phyloP scores from a whole-genome alignment of 2,797 vertebrate species.

The Silurus aristotelis region DNA sequence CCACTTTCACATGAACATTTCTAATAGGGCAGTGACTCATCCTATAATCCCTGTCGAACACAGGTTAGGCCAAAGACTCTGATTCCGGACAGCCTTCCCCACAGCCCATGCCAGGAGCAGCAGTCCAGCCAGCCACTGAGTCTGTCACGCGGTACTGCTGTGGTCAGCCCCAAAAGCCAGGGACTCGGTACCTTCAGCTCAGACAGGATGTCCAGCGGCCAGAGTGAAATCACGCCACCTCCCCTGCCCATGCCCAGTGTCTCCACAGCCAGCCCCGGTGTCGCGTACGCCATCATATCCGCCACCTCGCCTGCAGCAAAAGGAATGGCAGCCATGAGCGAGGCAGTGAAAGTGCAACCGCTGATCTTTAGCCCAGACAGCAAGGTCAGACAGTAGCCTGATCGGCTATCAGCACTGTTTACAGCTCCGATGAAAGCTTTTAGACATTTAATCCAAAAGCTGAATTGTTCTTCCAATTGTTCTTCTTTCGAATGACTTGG shows the following conservation, averaged over 20 bases:
- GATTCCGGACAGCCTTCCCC: constrained; percentile 95
- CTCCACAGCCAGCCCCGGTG: constrained; percentile 79
- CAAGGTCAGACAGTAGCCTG: constrained; percentile 71
- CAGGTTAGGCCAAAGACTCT: constrained; percentile 99
- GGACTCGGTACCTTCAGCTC: constrained; percentile 90
- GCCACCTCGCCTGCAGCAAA: constrained; percentile 79
- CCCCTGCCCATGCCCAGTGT: constrained; percentile 62
- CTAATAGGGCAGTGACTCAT: neutral
- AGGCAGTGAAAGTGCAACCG: constrained; percentile 86
- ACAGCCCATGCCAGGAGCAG: constrained; percentile 84
- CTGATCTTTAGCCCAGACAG: constrained; percentile 84
- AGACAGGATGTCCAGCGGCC: constrained; percentile 72
- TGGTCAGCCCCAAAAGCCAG: constrained; percentile 74
- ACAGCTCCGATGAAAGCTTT: neutral
- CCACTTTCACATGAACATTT: neutral
- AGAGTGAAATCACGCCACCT: constrained; percentile 68
- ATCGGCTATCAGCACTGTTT: neutral
- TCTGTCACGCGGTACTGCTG: constrained; percentile 79
- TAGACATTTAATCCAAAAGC: constrained; percentile 1
- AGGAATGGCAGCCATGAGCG: constrained; percentile 77
- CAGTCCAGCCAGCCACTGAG: constrained; percentile 80
- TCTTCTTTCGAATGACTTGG: neutral
- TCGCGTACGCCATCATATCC: constrained; percentile 94
- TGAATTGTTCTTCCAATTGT: neutral
- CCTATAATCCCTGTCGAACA: neutral